phyloP scores from a whole-genome alignment of 2,888 invertebrate species.

The Pterobdella sp. region DNA sequence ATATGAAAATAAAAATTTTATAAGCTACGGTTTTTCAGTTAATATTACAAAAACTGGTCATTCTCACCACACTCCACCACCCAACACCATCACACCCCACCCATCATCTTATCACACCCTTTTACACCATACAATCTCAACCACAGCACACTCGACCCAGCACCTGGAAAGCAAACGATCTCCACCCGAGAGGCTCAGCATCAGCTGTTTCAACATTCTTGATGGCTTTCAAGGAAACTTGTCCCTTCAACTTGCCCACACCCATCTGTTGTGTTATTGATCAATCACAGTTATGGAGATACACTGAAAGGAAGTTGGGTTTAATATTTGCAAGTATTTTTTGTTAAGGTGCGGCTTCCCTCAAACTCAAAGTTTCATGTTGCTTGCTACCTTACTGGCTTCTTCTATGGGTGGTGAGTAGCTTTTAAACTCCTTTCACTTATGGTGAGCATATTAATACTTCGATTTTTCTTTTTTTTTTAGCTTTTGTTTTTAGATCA shows the following conservation, averaged over 20 bases:
- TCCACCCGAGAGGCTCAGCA: constrained; percentile 22
- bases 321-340: neutral
- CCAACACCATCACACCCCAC: neutral
- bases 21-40: neutral
- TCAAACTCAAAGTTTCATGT: too few species aligned
- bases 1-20: neutral
- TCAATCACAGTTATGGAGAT: neutral
- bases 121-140: neutral
- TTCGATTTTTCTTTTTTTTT: too few species aligned
- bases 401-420: too few species aligned
- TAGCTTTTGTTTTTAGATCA: too few species aligned
- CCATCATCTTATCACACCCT: neutral
- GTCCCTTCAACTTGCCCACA: constrained; percentile 28
- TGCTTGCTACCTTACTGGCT: too few species aligned
- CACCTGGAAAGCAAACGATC: constrained; percentile 29
- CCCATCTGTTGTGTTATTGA: constrained; percentile 22
- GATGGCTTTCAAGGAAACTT: constrained; percentile 16
- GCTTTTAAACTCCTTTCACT: too few species aligned
- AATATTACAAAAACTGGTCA: neutral
- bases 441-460: too few species aligned
- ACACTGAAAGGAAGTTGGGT: neutral
- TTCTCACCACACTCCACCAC: too few species aligned
- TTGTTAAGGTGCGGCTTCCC: neutral
- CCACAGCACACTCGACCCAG: neutral
- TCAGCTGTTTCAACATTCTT: constrained; percentile 26